Base-by-base conservation (phyloP, 2,113 vertebrate species). In the Poecile atricapillus region DNA sequence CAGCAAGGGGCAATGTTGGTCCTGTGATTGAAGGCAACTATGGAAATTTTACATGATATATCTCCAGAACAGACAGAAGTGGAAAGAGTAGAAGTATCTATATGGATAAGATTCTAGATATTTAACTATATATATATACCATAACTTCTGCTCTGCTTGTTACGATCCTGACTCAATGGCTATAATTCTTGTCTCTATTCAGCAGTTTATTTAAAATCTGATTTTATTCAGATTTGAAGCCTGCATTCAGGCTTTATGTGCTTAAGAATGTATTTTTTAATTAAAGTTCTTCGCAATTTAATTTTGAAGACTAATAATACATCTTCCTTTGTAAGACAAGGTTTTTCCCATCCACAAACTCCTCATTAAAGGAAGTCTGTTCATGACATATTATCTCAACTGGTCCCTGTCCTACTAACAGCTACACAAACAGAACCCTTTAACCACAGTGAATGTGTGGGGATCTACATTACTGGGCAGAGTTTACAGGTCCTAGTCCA, bases 191-290 rank as follows among this genome's bases (percentile, higher is more conserved):
- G 10, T 43, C n/a, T 80, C 31, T 53, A 20, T 90, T 83, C n/a
- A 92, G 41, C 15, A 68, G 28, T 67, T 78, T 80, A 70, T 88
- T 92, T 88, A 74, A 97, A 94, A 81, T 43, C 19, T 90, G n/a
- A 47, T 14, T 78, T 75, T 78, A 43, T 52, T 41, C 18, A 52
- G 18, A 41, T 41, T n/a, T 63, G 75, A 63, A 63, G 30, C 23
- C 33, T 35, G 7, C 52, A 67, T 65, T 86, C 47, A 84, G 59
- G 41, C 18, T 76, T 79, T n/a, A 41, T 56, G 55, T 39, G 30
- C 11, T 68, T 64, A 89, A 65, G 11, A 91, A 76, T 58, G 4
- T n/a, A 2, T 64, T 67, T 83, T 87, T 60, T 8, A 78, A 79
- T 84, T 81, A 21, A 84, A 76, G 8, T 58, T 83, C 25, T 90